phyloP scores from a whole-genome alignment of 1,140 invertebrate genomes.

The Schlechtendalia chinensis region DNA sequence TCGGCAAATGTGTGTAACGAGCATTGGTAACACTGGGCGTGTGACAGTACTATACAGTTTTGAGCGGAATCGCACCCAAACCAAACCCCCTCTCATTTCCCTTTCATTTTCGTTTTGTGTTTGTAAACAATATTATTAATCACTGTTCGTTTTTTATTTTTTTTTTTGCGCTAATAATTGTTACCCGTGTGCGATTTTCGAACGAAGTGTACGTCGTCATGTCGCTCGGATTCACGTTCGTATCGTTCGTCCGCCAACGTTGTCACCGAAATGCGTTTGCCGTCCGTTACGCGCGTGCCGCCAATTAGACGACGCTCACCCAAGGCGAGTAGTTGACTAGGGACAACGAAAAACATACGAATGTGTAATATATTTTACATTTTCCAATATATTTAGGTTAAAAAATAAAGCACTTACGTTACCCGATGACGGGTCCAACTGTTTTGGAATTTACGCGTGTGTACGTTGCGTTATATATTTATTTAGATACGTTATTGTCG shows the following conservation, averaged over 20 bases:
- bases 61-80: slow-evolving; percentile 12
- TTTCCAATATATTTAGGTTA: no score
- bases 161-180: slow-evolving; percentile 29
- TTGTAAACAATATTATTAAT: slow-evolving; percentile 48
- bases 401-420: no score
- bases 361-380: neutral
- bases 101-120: slow-evolving; percentile 48
- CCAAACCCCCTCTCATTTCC: slow-evolving; percentile 4
- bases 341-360: neutral
- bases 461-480: no score
- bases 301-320: neutral
- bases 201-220: neutral
- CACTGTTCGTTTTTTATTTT: no score
- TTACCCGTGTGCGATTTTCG: neutral
- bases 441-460: no score
- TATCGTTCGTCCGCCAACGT: neutral
- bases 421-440: no score
- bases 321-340: neutral
- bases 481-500: no score
- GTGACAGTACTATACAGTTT: neutral
- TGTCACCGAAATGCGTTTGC: neutral
- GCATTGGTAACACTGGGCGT: neutral
- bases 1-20: neutral
- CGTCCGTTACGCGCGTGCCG: neutral
- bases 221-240: neutral